Base-by-base conservation (phyloP, 2,797 vertebrate genomes). In the Cirrhinus molitorella region DNA sequence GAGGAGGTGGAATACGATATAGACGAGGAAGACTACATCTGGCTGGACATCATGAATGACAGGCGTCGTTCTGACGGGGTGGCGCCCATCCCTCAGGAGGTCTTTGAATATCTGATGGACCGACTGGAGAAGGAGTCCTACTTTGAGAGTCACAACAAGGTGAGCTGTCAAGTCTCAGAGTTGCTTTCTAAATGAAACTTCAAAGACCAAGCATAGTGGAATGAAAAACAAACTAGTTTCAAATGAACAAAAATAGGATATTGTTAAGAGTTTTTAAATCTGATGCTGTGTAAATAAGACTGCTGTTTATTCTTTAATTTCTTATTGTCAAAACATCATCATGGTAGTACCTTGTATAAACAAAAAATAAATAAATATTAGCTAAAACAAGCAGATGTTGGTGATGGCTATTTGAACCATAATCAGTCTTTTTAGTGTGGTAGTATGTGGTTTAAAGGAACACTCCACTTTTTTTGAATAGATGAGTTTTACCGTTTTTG, bases 1-100 rank as follows among this genome's bases (percentile, higher is more conserved):
- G 98, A 99, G 87, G 98, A 99, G 88, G 98, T 99, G 6, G 98
- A 99, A 91, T 99, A 99, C 0, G 98, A 99, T 91, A 99, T 99
- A 81, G 98, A 99, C 0, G 98, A 99, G 89, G 98, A 99, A 89
- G 98, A 99, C 91, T 99, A 98, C 90, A 99, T 99, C 92, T 99
- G 98, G 98, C 95, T 99, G 66, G 98, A 98, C 92, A 99, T 99
- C 91, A 99, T 99, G 98, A 99, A 99, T 0, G 98, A 99, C 92
- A 96, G 97, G 63, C 95, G 98, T 83, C 97, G 97, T 90, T 96
- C 95, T 0, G 98, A 99, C 43, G 96, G 97, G 0, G 98, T 99
- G 86, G 96, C 97, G 4, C 95, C 96, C 61, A 98, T 99, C 84
- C 98, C 98, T 1, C 98, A 99, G 91, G 98, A 99, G 91, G 96